Base-by-base conservation (phyloP, 2,113 vertebrate species). In the Nanger granti region DNA sequence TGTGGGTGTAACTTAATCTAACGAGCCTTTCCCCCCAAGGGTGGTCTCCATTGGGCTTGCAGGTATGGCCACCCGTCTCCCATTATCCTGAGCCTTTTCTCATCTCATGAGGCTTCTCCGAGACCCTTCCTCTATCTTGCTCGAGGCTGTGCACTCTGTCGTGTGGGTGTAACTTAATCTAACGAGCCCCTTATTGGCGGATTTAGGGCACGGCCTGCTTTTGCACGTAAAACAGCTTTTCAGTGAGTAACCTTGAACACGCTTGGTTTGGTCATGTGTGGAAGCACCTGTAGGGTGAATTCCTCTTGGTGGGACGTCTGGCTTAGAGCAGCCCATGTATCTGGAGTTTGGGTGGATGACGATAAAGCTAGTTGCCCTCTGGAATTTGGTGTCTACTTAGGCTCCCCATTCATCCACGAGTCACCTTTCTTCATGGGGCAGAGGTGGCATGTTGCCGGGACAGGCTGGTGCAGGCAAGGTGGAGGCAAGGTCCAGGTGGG, bases 361-460 rank as follows among this genome's bases (percentile, higher is more conserved):
- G 18, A 13, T 54, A 5, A 28, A 10, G 28, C 34, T 1, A 2
- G 7, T 18, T 28, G 8, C 8, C n/a, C 60, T 60, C 69, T 3
- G 1, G 5, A 31, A 79, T 26, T 22, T 7, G 3, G 2, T 22
- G 2, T 31, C 20, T 1, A 0, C 26, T 83, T 14, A 4, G 0
- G 4, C 64, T 55, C 20, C 44, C 22, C 12, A 0, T 47, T 37
- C 0, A 0, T 4, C 2, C 31, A 24, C 1, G 64, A 29, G n/a
- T 37, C 5, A 41, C 24, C 13, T 91, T n/a, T 8, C 57, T 66
- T 73, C 41, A 26, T 86, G 31, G 34, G 26, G 5, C 41, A 2
- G 7, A 29, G 69, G 20, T 37, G 12, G 2, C 52, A 8, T 47
- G 3, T 47, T 31, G 13, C 80, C 1, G 18, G 55, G 60, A 9